Conservation (phyloP, 2,797 vertebrate species). For the Kryptopterus vitreolus region DNA sequence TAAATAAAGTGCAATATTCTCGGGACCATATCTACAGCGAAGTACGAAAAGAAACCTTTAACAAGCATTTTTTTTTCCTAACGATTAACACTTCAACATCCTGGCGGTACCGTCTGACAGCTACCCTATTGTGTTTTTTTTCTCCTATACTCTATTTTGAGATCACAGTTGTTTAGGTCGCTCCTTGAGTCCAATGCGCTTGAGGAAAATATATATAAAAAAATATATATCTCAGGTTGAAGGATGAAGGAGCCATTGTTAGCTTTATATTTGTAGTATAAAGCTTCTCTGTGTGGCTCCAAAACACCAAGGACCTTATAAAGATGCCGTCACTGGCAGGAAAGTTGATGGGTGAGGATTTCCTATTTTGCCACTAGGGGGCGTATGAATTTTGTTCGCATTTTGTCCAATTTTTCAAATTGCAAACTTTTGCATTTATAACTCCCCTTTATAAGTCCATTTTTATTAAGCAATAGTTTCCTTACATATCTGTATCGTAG, state of each 20-base stretch:
- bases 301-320: background rate
- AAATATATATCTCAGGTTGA: background rate
- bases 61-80: no score
- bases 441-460: background rate
- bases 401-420: background rate
- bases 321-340: background rate
- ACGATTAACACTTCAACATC: background rate
- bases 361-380: background rate
- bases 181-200: conserved; percentile 26
- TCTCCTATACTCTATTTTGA: background rate
- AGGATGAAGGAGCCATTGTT: background rate
- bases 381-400: background rate
- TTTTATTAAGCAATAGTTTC: background rate
- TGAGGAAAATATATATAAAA: no score
- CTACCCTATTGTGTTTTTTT: background rate
- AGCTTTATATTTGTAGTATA: no score
- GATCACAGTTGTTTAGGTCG: conserved; percentile 41
- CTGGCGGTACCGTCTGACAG: background rate
- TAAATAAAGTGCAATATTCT: conserved; percentile 54
- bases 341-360: background rate
- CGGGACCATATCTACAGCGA: conserved; percentile 37
- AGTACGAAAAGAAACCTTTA: background rate
- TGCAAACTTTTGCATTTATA: no score
- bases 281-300: no score
- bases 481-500: background rate